Base-by-base conservation (phyloP, 2,888 invertebrate species). In the Tubiluchus corallicola region DNA sequence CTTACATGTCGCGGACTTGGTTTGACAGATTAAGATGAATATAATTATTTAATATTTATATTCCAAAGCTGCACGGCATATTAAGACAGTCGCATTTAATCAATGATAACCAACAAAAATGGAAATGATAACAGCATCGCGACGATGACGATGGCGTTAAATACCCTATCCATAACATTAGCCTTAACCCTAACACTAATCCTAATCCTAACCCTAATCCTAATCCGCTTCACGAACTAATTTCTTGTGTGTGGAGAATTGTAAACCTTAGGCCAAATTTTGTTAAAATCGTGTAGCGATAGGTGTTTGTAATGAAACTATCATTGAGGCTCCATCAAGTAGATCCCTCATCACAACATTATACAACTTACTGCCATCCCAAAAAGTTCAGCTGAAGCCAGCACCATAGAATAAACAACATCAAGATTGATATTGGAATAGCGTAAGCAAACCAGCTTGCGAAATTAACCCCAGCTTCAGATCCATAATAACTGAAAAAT, bases 181-280 rank as follows among this genome's bases (percentile, higher is more conserved):
- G n/a, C 29, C 29, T n/a, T 29, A 29, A 29, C 29, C 29, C 29
- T 29, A 29, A 29, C 29, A 9, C 29, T 29, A 29, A 29, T n/a
- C 29, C 29, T 29, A 29, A 29, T n/a, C 29, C 29, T 29, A 29
- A 29, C 29, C 29, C 29, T 29, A 29, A 29, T n/a, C 29, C 29
- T 29, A 29, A 29, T n/a, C 29, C 29, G 9, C 9, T 29, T n/a
- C 9, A 9, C 29, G n/a, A 29, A 9, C 29, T n/a, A 9, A 29
- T 9, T n/a, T n/a, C 29, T 29, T 9, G n/a, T n/a, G n/a, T 29
- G 9, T 9, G n/a, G 9, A 9, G 9, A 9, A 29, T 9, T n/a
- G 9, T n/a, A 29, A 29, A 29, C 29, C 29, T 29, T n/a, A 29
- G 9, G 9, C 29, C 29, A 29, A 29, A 29, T n/a, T n/a, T 29